These are phyloP conservation scores for Serinus canaria DNA, from an alignment of 2,113 vertebrate species.

Conservation along the genomic window DNA sequence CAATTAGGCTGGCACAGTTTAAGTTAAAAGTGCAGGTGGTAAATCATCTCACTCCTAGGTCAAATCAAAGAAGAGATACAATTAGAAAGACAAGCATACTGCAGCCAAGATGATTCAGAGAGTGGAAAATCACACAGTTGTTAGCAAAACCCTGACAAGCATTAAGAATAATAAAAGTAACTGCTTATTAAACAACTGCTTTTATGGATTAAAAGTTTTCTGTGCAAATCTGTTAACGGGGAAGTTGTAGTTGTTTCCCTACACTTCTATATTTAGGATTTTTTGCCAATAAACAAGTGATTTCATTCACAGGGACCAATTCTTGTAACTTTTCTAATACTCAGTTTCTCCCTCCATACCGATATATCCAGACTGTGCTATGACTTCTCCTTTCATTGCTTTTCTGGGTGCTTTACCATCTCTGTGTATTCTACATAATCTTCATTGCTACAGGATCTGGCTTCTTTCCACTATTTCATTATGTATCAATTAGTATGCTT, in stretches of 20 bases:
- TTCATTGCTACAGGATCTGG: neutral
- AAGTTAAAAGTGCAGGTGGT: slow-evolving; percentile 19
- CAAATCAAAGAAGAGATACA: slow-evolving; percentile 23
- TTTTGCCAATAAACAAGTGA: neutral
- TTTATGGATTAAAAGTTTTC: slow-evolving; percentile 24
- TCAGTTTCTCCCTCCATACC: neutral
- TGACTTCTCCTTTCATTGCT: neutral
- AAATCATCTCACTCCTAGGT: slow-evolving; percentile 44
- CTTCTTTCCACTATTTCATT: neutral
- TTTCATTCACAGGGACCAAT: neutral
- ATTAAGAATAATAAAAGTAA: neutral
- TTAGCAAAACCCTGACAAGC: slow-evolving; percentile 14
- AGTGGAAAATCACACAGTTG: slow-evolving; percentile 45
- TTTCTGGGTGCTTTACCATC: neutral
- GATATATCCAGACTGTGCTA: neutral
- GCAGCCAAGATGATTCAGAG: slow-evolving; percentile 4
- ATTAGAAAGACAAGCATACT: slow-evolving; percentile 53
- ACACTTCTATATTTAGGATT: neutral
- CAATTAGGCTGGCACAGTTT: slow-evolving; percentile 14
- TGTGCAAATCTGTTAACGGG: neutral
- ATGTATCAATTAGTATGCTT: neutral
- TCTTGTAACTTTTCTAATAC: neutral
- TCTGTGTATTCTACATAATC: neutral
- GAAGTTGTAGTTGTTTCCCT: neutral
- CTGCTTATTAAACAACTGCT: slow-evolving; percentile 7